Evolutionary conservation across 2,797 vertebrate genomes (phyloP).

Genomic region (Periparus ater): DNA sequence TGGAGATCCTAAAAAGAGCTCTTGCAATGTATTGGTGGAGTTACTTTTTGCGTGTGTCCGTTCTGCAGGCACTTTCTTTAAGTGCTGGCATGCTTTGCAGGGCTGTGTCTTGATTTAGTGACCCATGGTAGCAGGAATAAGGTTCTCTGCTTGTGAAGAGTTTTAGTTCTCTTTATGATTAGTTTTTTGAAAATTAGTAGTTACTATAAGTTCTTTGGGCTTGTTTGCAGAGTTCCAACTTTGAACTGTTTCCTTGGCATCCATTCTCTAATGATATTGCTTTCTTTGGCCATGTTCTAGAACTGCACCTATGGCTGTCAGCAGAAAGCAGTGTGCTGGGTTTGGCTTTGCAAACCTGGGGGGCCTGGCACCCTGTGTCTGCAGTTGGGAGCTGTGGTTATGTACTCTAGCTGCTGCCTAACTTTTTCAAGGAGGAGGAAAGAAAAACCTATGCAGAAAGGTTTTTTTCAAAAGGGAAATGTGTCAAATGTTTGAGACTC

Average conservation of each 20-base stretch:
- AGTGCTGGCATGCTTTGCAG: background rate
- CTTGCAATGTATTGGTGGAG: background rate
- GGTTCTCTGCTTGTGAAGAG: background rate
- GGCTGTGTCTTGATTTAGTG: background rate
- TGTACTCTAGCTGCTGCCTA: background rate
- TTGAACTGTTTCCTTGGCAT: background rate
- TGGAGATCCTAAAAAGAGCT: background rate
- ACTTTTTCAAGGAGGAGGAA: background rate
- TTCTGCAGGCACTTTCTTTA: background rate
- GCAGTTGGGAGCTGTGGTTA: background rate
- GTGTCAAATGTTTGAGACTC: background rate
- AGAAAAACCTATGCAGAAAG: background rate
- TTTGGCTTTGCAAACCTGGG: background rate
- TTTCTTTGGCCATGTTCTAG: background rate
- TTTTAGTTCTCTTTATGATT: background rate
- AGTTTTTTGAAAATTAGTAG: background rate
- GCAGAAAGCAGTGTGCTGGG: background rate
- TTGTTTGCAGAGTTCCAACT: background rate
- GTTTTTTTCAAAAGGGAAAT: background rate
- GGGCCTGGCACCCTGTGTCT: background rate
- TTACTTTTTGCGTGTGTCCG: background rate
- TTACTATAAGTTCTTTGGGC: background rate
- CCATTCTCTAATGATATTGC: background rate
- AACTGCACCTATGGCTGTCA: accelerated
- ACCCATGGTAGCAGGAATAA: background rate